Percentiles rank a stretch among this genome's conserved stretches.
Evolutionary conservation across 2,113 vertebrate species (phyloP).

Genomic region (Anas platyrhynchos): DNA sequence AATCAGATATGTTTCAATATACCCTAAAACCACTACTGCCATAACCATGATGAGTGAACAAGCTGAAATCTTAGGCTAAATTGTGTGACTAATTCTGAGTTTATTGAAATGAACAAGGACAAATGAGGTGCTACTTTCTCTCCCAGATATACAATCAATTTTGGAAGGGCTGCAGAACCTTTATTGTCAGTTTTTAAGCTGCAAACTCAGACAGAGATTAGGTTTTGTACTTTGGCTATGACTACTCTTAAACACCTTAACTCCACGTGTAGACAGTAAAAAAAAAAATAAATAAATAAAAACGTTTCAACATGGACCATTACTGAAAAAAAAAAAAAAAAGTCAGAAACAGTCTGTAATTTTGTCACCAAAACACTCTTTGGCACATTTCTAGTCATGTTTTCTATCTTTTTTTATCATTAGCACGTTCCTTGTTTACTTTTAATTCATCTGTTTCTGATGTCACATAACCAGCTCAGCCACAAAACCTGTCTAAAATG

Average conservation of each 20-base stretch:
- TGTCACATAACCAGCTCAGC: neutral
- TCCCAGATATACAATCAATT: neutral
- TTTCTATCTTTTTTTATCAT: neutral
- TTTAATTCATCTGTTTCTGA: neutral
- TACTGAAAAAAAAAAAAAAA: neutral
- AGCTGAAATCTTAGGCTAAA: slow-evolving; percentile 11
- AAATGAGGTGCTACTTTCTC: slow-evolving; percentile 30
- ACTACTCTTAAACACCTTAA: neutral
- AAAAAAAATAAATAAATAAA: neutral
- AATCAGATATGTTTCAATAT: slow-evolving; percentile 39
- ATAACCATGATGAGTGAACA: neutral
- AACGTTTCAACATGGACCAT: neutral
- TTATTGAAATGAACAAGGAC: slow-evolving; percentile 65
- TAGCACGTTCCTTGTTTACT: neutral
- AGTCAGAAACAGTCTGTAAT: neutral
- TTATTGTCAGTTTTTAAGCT: neutral
- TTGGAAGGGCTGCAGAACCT: neutral
- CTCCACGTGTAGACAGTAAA: neutral
- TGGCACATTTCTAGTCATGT: neutral
- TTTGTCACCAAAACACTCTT: neutral
- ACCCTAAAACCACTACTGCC: neutral
- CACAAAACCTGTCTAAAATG: neutral
- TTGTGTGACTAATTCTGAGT: slow-evolving; percentile 46
- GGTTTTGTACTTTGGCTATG: neutral
- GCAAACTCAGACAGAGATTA: neutral